Conservation (phyloP, 2,888 invertebrate species). For the Limnephilus auricula region DNA sequence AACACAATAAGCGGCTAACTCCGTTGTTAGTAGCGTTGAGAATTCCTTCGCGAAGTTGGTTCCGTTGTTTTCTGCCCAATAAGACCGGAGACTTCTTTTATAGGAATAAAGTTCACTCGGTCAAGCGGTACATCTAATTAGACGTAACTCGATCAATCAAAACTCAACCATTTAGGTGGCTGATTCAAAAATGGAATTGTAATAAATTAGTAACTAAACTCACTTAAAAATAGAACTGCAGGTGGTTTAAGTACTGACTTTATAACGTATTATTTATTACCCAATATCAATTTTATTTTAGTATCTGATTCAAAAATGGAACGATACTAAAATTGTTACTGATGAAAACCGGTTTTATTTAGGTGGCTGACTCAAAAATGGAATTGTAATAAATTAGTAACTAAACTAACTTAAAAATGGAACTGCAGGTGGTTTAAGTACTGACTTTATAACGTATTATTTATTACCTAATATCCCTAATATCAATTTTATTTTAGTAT, state of each 20-base stretch:
- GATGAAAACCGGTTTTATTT: too few species aligned
- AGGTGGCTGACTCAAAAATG: neutral
- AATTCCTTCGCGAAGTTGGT: conserved; percentile 13
- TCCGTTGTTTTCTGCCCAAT: conserved; percentile 29
- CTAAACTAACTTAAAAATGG: neutral
- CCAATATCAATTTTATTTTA: too few species aligned
- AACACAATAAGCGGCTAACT: neutral
- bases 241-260: too few species aligned
- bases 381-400: neutral
- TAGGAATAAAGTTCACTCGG: neutral
- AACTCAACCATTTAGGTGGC: neutral
- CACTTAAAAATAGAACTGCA: neutral
- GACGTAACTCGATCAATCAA: neutral
- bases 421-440: too few species aligned
- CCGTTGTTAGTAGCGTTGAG: neutral
- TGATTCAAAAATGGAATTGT: neutral
- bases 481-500: too few species aligned
- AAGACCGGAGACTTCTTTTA: neutral
- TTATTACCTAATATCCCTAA: too few species aligned
- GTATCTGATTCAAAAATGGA: too few species aligned
- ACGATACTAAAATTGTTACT: too few species aligned
- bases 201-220: neutral
- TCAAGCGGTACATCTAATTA: conserved; percentile 14
- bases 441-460: too few species aligned
- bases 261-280: too few species aligned